Conservation (phyloP, 2,113 vertebrate genomes). For the Globicephala melas region DNA sequence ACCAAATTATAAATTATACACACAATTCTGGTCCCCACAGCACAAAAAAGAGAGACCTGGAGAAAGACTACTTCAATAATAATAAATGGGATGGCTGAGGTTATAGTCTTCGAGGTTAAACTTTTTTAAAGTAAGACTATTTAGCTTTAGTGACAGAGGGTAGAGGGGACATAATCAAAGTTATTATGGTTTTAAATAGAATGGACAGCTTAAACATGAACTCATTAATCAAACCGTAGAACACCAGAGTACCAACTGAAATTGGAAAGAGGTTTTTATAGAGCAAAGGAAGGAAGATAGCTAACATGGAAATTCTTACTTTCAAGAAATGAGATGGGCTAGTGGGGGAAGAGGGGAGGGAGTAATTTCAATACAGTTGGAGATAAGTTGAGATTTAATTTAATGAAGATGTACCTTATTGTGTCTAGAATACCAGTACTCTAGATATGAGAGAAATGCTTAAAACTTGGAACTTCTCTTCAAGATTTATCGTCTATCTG, state of each 20-base stretch:
- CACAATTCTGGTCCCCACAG: constrained; percentile 3
- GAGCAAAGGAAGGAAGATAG: constrained; percentile 46
- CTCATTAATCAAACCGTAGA: constrained; percentile 71
- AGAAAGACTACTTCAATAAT: constrained; percentile 14
- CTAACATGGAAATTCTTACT: constrained; percentile 23
- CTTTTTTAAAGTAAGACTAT: constrained; percentile 50
- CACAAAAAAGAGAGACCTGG: not conserved
- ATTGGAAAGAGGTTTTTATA: constrained; percentile 61
- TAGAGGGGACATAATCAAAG: constrained; percentile 60
- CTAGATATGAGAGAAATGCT: not conserved
- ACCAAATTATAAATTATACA: constrained; percentile 21
- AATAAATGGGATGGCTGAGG: not conserved
- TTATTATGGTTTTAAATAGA: constrained; percentile 71
- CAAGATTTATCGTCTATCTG: not conserved
- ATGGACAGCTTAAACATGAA: constrained; percentile 61
- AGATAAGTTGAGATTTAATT: not conserved
- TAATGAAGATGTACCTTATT: not conserved
- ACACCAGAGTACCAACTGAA: constrained; percentile 46
- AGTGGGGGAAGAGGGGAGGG: not conserved
- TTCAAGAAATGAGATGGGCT: not conserved
- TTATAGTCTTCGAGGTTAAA: constrained; percentile 28
- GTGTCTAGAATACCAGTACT: not conserved
- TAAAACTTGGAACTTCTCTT: not conserved
- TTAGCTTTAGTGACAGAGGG: constrained; percentile 63
- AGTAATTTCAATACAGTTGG: not conserved